Percentiles rank a stretch among this genome's conserved stretches.
These are phyloP conservation scores for Parnassius glacialis DNA, from an alignment of 2,888 invertebrate species.

Conservation along the genomic window DNA sequence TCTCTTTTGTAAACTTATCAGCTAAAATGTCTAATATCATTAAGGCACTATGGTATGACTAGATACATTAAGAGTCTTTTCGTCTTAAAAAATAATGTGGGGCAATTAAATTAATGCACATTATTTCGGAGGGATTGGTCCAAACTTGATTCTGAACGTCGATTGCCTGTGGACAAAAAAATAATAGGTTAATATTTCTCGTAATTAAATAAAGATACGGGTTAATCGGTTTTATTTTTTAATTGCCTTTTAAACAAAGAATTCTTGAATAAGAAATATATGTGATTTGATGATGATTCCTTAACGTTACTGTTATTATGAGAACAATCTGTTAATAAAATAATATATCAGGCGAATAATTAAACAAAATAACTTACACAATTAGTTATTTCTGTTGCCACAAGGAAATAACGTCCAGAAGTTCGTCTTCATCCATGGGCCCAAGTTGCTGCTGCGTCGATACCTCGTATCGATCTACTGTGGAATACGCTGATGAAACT, in stretches of 20 bases:
- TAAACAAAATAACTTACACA: slow-evolving; percentile 48
- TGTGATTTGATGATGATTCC: too few relatives aligned
- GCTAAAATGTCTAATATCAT: slow-evolving; percentile 30
- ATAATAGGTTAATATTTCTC: slow-evolving; percentile 35
- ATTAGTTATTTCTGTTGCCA: slow-evolving; percentile 86
- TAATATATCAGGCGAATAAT: background rate
- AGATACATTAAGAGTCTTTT: slow-evolving; percentile 75
- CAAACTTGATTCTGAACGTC: slow-evolving; percentile 42
- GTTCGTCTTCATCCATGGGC: slow-evolving; percentile 93
- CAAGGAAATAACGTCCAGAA: slow-evolving; percentile 91
- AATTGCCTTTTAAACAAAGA: background rate
- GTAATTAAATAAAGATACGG: background rate
- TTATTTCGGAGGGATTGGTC: slow-evolving; percentile 72
- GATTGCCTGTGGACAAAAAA: slow-evolving; percentile 63
- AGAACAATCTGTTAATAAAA: too few relatives aligned
- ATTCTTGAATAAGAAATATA: too few relatives aligned
- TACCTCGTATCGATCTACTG: slow-evolving; percentile 68
- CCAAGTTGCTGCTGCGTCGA: slow-evolving; percentile 80
- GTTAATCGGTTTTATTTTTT: background rate
- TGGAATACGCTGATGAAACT: slow-evolving; percentile 74
- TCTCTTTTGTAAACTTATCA: slow-evolving; percentile 15
- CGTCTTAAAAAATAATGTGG: slow-evolving; percentile 63
- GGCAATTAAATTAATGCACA: slow-evolving; percentile 56
- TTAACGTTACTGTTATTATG: background rate
- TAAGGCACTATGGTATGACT: slow-evolving; percentile 78